phyloP scores from a whole-genome alignment of 1,140 invertebrate species.

The Protaetia brevitarsis region DNA sequence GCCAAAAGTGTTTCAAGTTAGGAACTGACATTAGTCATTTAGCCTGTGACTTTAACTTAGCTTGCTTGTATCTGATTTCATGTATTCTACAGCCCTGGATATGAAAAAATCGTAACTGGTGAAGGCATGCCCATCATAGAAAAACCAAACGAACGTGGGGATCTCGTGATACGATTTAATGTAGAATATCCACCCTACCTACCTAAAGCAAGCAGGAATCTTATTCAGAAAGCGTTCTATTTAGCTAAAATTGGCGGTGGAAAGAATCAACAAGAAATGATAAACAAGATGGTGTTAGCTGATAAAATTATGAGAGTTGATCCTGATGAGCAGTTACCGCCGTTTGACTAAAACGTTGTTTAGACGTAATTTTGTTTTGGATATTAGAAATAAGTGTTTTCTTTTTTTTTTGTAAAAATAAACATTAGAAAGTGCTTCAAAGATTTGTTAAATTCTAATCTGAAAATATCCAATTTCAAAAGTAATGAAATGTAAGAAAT shows the following conservation, averaged over 20 bases:
- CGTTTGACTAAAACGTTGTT: conserved; percentile 25
- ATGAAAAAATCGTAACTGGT: conserved; percentile 53
- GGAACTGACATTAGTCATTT: no score
- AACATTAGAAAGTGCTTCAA: no score
- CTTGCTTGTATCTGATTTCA: not conserved
- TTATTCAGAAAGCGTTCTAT: conserved; percentile 52
- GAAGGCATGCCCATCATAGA: conserved; percentile 58
- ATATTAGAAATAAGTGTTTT: no score
- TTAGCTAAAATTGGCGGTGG: conserved; percentile 38
- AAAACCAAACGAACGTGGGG: conserved; percentile 51
- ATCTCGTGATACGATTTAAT: conserved; percentile 56
- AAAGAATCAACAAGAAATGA: conserved; percentile 43
- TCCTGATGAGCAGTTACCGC: conserved; percentile 45
- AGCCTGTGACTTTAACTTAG: no score
- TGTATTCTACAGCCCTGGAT: conserved; percentile 51
- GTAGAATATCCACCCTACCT: conserved; percentile 57
- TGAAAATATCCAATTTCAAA: no score
- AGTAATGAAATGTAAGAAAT: no score
- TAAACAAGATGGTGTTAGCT: conserved; percentile 50
- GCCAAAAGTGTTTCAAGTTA: no score
- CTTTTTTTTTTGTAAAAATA: no score
- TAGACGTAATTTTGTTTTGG: no score
- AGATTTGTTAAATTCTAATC: no score
- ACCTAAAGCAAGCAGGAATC: conserved; percentile 50
- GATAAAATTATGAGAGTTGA: conserved; percentile 50